phyloP scores from a whole-genome alignment of 64 coral and sea anemone genomes.

The Hydrozoanthus tunicans region DNA sequence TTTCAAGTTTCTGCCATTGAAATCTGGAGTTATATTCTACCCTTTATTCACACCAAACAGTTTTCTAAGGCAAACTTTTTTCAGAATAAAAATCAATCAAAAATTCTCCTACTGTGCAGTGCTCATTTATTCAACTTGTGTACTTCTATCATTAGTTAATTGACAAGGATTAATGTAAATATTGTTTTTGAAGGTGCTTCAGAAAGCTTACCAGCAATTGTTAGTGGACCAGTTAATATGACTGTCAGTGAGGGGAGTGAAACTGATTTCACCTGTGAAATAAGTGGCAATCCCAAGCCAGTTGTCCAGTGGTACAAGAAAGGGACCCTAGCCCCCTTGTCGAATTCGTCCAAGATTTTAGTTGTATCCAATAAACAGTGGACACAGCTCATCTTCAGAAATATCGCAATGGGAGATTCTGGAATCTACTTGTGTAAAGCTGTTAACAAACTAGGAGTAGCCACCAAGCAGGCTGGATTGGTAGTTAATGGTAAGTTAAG shows the following conservation, averaged over 20 bases:
- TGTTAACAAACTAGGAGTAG: conserved; percentile 7
- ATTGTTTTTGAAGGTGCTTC: conserved; percentile 9
- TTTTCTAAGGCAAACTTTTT: no score
- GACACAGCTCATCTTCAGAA: conserved; percentile 46
- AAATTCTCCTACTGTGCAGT: no score
- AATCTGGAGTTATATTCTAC: no score
- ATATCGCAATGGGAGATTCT: conserved; percentile 16
- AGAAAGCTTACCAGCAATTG: conserved; percentile 31
- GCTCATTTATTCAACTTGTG: no score
- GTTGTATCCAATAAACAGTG: conserved; percentile 9
- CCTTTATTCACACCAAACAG: no score
- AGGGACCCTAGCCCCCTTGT: background rate
- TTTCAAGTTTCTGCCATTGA: no score
- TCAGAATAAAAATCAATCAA: no score
- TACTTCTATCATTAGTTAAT: no score
- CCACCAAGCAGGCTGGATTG: background rate
- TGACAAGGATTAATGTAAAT: no score
- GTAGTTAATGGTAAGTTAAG: conserved; percentile 27
- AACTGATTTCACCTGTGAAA: conserved; percentile 34
- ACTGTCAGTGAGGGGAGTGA: conserved; percentile 4
- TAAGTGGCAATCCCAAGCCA: conserved; percentile 34
- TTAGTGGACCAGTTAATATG: conserved; percentile 6
- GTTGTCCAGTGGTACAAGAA: conserved; percentile 26
- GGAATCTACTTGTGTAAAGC: conserved; percentile 12
- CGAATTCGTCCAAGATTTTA: conserved; percentile 35